These are phyloP conservation scores for Parazoanthus atlanticus DNA, from an alignment of 92 coral and sea anemone genomes.

Conservation along the genomic window DNA sequence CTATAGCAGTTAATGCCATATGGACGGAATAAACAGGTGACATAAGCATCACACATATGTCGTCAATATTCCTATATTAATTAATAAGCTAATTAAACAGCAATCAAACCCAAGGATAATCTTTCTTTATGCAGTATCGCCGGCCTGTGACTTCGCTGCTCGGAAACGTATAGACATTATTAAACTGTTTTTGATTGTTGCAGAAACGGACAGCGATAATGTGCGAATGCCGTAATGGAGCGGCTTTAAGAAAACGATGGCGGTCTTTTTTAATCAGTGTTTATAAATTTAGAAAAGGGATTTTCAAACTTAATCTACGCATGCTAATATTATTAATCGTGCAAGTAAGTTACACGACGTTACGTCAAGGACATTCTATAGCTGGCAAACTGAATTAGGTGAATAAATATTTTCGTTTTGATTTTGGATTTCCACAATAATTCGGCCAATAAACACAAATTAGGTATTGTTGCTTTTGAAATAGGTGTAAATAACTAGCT, in stretches of 20 bases:
- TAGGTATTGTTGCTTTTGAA: background rate
- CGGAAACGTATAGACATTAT: background rate
- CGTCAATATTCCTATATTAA: slow-evolving; percentile 12
- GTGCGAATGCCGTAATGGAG: background rate
- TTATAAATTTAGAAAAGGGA: background rate
- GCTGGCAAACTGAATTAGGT: background rate
- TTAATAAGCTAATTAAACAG: slow-evolving; percentile 24
- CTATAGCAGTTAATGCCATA: background rate
- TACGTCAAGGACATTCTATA: background rate
- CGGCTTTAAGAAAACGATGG: background rate
- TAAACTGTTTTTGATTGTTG: background rate
- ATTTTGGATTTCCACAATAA: background rate
- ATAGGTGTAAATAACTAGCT: slow-evolving; percentile 3
- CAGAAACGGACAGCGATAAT: background rate
- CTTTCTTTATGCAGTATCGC: background rate
- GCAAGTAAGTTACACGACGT: background rate
- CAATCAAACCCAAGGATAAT: background rate
- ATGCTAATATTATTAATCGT: background rate
- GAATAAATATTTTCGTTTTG: background rate
- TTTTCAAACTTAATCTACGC: background rate
- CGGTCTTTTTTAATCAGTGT: background rate
- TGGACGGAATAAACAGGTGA: slow-evolving; percentile 6
- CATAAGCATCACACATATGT: background rate
- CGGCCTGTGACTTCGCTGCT: slow-evolving; percentile 14
- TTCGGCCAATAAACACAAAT: background rate